These are phyloP conservation scores for Liasis olivaceus DNA, from an alignment of 2,797 vertebrate species.

Conservation along the genomic window DNA sequence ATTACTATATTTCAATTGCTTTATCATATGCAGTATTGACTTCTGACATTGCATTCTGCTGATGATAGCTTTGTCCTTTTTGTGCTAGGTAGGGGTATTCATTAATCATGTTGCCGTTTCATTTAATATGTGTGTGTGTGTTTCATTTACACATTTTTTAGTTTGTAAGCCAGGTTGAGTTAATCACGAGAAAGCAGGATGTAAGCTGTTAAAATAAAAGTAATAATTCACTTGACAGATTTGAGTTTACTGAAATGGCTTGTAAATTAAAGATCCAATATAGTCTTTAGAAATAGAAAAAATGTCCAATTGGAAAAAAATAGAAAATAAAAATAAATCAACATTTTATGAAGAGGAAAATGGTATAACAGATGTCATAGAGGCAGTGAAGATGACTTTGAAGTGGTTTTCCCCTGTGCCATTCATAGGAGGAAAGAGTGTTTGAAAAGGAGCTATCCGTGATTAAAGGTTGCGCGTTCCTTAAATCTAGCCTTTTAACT, in stretches of 20 bases:
- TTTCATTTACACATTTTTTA: neutral
- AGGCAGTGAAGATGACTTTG: neutral
- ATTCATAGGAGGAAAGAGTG: neutral
- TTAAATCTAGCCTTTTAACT: neutral
- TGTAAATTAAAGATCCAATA: neutral
- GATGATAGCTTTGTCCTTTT: too few species aligned
- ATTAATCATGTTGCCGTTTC: neutral
- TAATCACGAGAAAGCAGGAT: neutral
- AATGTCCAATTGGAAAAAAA: neutral
- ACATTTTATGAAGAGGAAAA: neutral
- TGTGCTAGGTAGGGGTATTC: neutral
- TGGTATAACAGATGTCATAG: neutral
- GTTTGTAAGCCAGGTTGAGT: neutral
- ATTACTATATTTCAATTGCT: neutral
- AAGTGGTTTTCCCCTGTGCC: neutral
- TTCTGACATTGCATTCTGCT: neutral
- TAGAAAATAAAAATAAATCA: neutral
- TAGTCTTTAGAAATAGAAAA: neutral
- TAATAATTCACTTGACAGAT: neutral
- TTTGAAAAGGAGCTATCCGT: neutral
- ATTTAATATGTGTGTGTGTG: neutral
- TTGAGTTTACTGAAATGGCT: neutral
- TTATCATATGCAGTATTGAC: neutral
- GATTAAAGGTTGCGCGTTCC: neutral
- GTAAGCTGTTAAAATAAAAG: neutral